A percentile compares a stretch with the other conserved stretches of the same genome.
Conservation (phyloP, 2,888 invertebrate genomes). For the Thymelicus sylvestris region DNA sequence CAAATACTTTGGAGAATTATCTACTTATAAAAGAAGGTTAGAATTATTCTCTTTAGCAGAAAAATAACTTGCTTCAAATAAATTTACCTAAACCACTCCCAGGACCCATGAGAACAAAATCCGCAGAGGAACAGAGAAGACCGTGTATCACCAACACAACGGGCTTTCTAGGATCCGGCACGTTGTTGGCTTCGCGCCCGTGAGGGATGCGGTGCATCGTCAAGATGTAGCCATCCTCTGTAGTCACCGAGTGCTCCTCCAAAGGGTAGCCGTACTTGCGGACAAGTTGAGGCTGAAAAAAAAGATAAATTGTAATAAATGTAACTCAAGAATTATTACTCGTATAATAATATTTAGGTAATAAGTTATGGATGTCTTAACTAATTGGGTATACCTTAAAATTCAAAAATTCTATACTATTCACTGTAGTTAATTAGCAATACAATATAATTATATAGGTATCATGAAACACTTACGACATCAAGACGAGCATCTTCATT, state of each 20-base stretch:
- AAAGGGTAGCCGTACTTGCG: conserved; percentile 86
- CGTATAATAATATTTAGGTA: too few species aligned
- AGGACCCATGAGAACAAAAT: conserved; percentile 90
- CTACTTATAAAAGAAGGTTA: too few species aligned
- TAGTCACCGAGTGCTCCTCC: conserved; percentile 86
- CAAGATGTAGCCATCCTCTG: conserved; percentile 92
- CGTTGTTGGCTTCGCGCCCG: conserved; percentile 69
- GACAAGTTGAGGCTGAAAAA: conserved; percentile 78
- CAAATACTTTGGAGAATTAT: too few species aligned
- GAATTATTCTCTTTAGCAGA: too few species aligned
- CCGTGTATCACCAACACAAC: conserved; percentile 88
- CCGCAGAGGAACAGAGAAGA: conserved; percentile 88
- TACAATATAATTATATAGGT: background rate
- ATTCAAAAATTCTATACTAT: too few species aligned
- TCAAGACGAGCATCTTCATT: conserved; percentile 67
- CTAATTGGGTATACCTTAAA: too few species aligned
- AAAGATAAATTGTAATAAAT: background rate
- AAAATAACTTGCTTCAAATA: background rate
- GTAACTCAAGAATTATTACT: too few species aligned
- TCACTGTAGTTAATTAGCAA: too few species aligned
- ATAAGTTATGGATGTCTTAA: too few species aligned
- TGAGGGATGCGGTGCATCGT: conserved; percentile 89
- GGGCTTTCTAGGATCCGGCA: conserved; percentile 76
- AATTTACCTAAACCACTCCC: conserved; percentile 86
- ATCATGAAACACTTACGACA: conserved; percentile 59